A percentile compares a stretch with the other conserved stretches of the same genome.
Conservation (phyloP, 2,797 vertebrate genomes). For the Coccyzus lansbergi region DNA sequence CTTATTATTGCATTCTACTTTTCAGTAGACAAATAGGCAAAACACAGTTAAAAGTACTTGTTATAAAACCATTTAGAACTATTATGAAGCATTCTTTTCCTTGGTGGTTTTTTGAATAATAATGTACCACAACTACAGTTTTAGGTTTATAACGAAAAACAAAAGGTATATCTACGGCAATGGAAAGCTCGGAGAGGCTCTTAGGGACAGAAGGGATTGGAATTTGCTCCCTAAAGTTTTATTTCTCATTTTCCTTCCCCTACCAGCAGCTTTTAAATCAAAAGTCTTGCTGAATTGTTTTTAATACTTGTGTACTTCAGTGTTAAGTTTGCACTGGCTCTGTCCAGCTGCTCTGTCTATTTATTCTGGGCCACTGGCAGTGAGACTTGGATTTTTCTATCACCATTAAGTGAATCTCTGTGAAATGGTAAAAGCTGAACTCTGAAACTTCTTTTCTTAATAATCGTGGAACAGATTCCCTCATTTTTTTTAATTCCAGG, state of each 20-base stretch:
- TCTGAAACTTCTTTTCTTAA: background rate
- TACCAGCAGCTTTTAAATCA: background rate
- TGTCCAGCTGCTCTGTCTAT: background rate
- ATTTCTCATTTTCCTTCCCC: background rate
- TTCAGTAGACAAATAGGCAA: background rate
- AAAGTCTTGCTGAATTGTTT: background rate
- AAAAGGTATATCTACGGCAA: background rate
- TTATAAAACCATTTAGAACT: background rate
- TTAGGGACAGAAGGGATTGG: too few species aligned
- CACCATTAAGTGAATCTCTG: background rate
- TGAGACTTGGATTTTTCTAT: background rate
- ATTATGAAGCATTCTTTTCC: background rate
- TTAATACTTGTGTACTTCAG: background rate
- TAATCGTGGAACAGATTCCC: background rate
- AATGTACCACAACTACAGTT: background rate
- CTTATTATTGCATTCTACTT: background rate
- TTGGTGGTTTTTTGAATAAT: background rate
- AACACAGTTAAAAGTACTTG: background rate
- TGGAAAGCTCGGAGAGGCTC: background rate
- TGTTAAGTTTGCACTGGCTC: background rate
- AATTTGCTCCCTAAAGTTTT: background rate
- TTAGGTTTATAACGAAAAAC: background rate
- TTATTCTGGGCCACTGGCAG: background rate
- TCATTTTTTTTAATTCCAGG: background rate
- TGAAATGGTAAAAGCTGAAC: background rate